These are phyloP conservation scores for Pyrochroa serraticornis DNA, from an alignment of 2,888 invertebrate genomes.

Conservation along the genomic window DNA sequence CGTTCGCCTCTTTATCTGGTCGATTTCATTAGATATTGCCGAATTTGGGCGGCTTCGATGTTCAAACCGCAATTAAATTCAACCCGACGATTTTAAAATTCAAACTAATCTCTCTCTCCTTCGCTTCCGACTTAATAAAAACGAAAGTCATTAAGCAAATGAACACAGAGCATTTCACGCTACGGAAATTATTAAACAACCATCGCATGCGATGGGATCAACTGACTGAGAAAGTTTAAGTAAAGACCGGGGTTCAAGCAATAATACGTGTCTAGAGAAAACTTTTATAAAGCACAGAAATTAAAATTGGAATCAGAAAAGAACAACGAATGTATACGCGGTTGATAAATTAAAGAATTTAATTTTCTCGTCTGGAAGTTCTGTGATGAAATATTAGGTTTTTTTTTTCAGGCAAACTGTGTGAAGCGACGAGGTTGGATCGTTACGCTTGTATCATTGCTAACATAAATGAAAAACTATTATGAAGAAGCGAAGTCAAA, in stretches of 20 bases:
- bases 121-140: conserved; percentile 12
- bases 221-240: too few relatives aligned
- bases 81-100: not conserved
- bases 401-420: not conserved
- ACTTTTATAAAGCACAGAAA: not conserved
- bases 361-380: conserved; percentile 5
- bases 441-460: not conserved
- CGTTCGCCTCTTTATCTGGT: conserved; percentile 16
- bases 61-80: conserved; percentile 8
- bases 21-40: conserved; percentile 14
- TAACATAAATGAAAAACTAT: not conserved
- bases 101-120: not conserved
- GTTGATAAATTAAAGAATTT: conserved; percentile 14
- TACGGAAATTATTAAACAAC: conserved; percentile 16
- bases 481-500: not conserved
- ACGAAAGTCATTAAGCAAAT: conserved; percentile 18
- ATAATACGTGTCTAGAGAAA: too few relatives aligned
- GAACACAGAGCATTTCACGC: conserved; percentile 11
- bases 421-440: not conserved
- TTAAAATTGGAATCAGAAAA: conserved; percentile 4
- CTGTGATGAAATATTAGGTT: not conserved
- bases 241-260: too few relatives aligned
- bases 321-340: conserved; percentile 3
- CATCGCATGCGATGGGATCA: conserved; percentile 6
- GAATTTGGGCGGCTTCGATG: conserved; percentile 2